phyloP scores from a whole-genome alignment of 2,888 invertebrate species.

The Stictocephala bisonia region DNA sequence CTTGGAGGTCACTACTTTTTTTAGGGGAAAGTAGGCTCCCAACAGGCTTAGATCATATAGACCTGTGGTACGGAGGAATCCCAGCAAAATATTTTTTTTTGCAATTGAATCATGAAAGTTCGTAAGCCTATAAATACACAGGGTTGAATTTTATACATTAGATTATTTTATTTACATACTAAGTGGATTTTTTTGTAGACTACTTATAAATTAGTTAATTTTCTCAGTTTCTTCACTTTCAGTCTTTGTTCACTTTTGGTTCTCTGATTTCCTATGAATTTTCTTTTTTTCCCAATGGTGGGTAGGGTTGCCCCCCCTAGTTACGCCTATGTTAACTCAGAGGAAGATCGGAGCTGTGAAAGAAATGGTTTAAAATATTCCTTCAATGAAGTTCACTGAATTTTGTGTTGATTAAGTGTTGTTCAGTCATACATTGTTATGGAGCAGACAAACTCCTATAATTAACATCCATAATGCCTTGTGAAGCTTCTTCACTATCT shows the following conservation, averaged over 20 bases:
- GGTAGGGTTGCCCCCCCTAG: too few relatives aligned
- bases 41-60: background rate
- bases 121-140: background rate
- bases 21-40: slow-evolving; percentile 4
- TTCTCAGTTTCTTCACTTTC: slow-evolving; percentile 4
- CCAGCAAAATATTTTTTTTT: slow-evolving; percentile 1
- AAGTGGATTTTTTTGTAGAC: background rate
- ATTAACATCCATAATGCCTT: too few relatives aligned
- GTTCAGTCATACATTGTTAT: too few relatives aligned
- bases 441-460: too few relatives aligned
- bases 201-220: slow-evolving; percentile 1
- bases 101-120: background rate
- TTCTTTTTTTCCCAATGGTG: too few relatives aligned
- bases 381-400: too few relatives aligned
- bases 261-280: background rate
- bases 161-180: slow-evolving; percentile 6
- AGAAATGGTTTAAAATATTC: too few relatives aligned
- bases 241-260: background rate
- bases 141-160: slow-evolving; percentile 9
- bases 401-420: too few relatives aligned
- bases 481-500: too few relatives aligned
- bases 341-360: too few relatives aligned
- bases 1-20: slow-evolving; percentile 6
- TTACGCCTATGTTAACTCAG: too few relatives aligned
- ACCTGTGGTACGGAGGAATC: too few relatives aligned